Base-by-base conservation (phyloP, 2,113 vertebrate species). In the Heterotis niloticus region DNA sequence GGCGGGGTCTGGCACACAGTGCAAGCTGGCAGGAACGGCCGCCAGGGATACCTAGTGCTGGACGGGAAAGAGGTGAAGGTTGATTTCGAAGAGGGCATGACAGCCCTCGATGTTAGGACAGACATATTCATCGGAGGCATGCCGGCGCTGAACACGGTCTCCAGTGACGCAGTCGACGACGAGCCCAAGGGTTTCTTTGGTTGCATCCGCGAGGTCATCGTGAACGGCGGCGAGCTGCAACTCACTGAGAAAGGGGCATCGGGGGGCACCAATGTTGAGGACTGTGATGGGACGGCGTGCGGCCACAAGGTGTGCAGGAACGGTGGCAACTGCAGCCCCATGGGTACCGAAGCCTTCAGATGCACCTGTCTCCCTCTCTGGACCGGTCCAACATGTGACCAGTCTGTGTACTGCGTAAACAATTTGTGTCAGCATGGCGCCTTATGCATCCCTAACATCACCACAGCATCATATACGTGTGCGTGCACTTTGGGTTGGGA, bases 231-330 rank as follows among this genome's bases (percentile, higher is more conserved):
- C 52, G 92, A 94, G 85, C 85, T 98, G 64, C 87, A 92, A 62
- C 89, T 96, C 70, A 95, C 92, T 0, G 92, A 89, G 64, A 84
- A 4, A 0, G 93, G 92, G 10, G 88, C 94, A 1, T 87, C 91
- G 24, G 82, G 77, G 1, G 95, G 94, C 14, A 91, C 90, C 28
- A 95, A 96, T 0, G 71, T 98, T 1, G 94, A 92, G 0, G 96
- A 98, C 84, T 95, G 94, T 84, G 96, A 97, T 0, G 93, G 95
- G 68, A 96, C 94, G 0, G 78, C 80, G 0, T 96, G 95, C 11
- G 95, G 95, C 24, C 95, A 94, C 44, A 84, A 86, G 1, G 90
- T 93, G n/a, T 97, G 95, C 85, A 83, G 76, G 24, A 94, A 97
- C 1, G 80, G 87, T 0, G 94, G 93, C 23, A 86, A 78, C 0